Conservation (phyloP, 2,888 invertebrate genomes). For the Scaeva pyrastri region DNA sequence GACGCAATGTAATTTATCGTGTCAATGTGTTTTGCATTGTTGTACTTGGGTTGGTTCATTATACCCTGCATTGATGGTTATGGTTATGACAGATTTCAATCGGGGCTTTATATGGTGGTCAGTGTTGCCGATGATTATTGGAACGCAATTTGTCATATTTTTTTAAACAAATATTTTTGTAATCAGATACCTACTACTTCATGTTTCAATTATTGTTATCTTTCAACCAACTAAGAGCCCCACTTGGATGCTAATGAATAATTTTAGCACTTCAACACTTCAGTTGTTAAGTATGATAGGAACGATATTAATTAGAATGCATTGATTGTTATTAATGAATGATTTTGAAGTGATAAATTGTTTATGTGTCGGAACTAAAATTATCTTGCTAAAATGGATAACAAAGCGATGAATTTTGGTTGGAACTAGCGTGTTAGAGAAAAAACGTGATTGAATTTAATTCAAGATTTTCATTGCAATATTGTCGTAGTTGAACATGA, state of each 20-base stretch:
- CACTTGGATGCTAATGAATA: constrained; percentile 57
- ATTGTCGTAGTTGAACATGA: background rate
- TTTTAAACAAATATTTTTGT: background rate
- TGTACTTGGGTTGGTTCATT: constrained; percentile 37
- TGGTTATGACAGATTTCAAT: constrained; percentile 46
- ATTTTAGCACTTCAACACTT: constrained; percentile 37
- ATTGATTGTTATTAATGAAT: constrained; percentile 42
- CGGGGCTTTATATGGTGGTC: background rate
- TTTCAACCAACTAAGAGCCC: constrained; percentile 34
- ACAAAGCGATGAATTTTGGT: background rate
- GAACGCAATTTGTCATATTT: background rate
- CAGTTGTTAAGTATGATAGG: constrained; percentile 25
- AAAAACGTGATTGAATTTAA: constrained; percentile 34
- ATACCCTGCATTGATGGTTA: constrained; percentile 42
- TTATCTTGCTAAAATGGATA: background rate
- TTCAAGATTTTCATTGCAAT: constrained; percentile 14
- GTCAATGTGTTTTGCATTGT: constrained; percentile 42
- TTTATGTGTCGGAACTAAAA: constrained; percentile 24
- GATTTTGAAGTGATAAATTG: constrained; percentile 30
- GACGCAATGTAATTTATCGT: constrained; percentile 61
- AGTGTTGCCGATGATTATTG: constrained; percentile 49
- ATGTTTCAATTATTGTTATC: constrained; percentile 38
- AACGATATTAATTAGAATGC: constrained; percentile 54
- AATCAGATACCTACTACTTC: constrained; percentile 35
- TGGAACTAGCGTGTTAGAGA: constrained; percentile 31